These are phyloP conservation scores for Philonicus albiceps DNA, from an alignment of 2,888 invertebrate species.

Conservation along the genomic window DNA sequence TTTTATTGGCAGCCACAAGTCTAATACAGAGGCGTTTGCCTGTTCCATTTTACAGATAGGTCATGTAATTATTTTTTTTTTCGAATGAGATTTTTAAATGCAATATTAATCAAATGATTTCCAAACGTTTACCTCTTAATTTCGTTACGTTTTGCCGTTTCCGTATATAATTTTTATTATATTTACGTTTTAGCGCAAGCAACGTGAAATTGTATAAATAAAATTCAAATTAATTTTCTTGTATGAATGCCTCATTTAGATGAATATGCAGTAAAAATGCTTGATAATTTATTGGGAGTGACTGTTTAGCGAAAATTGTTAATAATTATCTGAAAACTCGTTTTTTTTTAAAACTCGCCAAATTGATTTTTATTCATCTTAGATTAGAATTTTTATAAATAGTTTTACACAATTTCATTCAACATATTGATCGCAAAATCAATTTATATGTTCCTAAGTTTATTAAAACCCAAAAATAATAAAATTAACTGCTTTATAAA, in stretches of 20 bases:
- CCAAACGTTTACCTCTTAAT: background rate
- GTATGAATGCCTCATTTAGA: background rate
- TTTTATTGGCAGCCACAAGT: slow-evolving; percentile 19
- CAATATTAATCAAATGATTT: background rate
- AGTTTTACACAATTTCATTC: background rate
- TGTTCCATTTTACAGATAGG: slow-evolving; percentile 27
- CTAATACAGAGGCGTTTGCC: slow-evolving; percentile 2
- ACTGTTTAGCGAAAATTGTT: background rate
- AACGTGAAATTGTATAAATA: background rate
- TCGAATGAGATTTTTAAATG: background rate
- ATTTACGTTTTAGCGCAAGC: background rate
- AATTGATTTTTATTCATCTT: background rate
- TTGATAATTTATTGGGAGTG: background rate
- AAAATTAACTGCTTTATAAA: background rate
- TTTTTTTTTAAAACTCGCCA: background rate
- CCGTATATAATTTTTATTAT: background rate
- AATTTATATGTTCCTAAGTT: background rate
- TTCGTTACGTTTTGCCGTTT: background rate
- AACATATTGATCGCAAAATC: background rate
- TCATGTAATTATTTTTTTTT: slow-evolving; percentile 22
- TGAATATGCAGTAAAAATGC: background rate
- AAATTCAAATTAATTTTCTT: background rate
- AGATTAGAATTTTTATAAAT: background rate
- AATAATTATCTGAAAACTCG: background rate
- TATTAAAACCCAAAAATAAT: background rate